Evolutionary conservation across 2,888 invertebrate species (phyloP).

Genomic region (Ctena decussata): DNA sequence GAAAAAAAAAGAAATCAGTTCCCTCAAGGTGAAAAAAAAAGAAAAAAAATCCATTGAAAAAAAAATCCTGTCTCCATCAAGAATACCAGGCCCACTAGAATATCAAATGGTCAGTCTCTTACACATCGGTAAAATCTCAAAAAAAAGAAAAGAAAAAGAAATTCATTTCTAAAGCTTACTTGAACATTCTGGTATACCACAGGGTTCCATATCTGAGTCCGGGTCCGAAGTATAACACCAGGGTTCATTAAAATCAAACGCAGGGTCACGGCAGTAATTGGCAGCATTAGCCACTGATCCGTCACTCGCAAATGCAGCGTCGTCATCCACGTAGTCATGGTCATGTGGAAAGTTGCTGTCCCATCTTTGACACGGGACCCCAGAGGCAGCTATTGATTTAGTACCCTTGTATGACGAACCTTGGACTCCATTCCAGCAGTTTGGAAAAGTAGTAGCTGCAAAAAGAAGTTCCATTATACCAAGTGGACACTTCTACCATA

Average conservation of each 20-base stretch:
- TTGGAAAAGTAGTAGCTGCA: too few species aligned
- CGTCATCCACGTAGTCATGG: conserved; percentile 20
- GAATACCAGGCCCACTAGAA: too few species aligned
- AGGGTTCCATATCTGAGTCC: conserved; percentile 8
- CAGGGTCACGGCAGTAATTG: conserved; percentile 54
- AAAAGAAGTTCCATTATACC: too few species aligned
- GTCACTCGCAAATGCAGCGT: conserved; percentile 37
- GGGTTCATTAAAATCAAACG: conserved; percentile 22
- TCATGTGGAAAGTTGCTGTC: conserved; percentile 29
- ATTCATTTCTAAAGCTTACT: conserved; percentile 31
- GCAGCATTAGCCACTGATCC: conserved; percentile 18
- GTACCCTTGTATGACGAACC: conserved; percentile 37
- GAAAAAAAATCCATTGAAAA: too few species aligned
- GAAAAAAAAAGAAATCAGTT: too few species aligned
- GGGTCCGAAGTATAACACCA: conserved; percentile 56
- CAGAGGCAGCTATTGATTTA: conserved; percentile 9
- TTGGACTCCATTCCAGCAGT: conserved; percentile 34
- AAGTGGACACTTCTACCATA: too few species aligned
- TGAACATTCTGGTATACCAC: conserved; percentile 37
- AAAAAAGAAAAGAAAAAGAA: not conserved
- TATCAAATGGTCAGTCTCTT: too few species aligned
- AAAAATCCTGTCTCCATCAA: too few species aligned
- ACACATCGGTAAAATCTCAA: too few species aligned
- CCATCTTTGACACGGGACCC: conserved; percentile 51
- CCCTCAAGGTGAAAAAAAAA: too few species aligned